Evolutionary conservation across 2,797 vertebrate species (phyloP).

Genomic region (Psittacula derbiana): DNA sequence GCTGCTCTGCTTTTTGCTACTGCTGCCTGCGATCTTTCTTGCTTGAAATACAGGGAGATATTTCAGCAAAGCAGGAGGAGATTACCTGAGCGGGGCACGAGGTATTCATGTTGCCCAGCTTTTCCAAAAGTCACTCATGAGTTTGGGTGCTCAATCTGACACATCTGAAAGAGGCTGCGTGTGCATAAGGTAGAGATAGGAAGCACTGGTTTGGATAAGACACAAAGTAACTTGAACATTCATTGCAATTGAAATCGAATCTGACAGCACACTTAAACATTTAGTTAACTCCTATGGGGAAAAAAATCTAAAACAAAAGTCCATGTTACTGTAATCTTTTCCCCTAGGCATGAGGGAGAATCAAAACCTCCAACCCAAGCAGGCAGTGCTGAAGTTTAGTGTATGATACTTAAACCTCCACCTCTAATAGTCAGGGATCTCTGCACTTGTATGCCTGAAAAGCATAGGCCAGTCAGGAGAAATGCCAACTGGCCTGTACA

Average conservation of each 20-base stretch:
- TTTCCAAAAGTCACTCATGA: neutral
- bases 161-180: neutral
- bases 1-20: neutral
- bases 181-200: neutral
- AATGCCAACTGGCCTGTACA: neutral
- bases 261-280: neutral
- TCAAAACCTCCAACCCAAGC: neutral
- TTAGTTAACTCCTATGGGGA: neutral
- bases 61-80: neutral
- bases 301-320: neutral
- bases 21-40: neutral
- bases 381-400: neutral
- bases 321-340: neutral
- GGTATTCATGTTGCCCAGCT: neutral
- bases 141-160: neutral
- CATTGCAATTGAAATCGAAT: neutral
- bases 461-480: neutral
- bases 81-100: accelerated
- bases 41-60: neutral
- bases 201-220: neutral
- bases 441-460: neutral
- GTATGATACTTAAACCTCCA: neutral
- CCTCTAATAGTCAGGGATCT: neutral
- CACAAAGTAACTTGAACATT: neutral
- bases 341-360: neutral